Percentiles rank a stretch among this genome's conserved stretches.
Conservation (phyloP, 1,140 invertebrate genomes). For the Probaryconus sp. region DNA sequence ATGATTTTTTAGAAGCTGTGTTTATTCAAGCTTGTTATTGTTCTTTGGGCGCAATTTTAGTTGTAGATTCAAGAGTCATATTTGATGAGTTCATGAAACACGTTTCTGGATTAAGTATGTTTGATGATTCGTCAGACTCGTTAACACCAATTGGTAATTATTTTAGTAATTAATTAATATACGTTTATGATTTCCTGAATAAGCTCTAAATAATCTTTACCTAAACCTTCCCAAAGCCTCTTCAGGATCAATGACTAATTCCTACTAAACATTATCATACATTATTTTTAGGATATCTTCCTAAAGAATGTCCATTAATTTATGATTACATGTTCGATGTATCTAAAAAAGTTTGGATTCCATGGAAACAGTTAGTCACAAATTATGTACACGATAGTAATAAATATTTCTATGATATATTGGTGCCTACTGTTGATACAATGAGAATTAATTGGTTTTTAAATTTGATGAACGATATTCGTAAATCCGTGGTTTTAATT, state of each 20-base stretch:
- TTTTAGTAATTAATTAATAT: neutral
- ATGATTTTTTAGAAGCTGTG: constrained; percentile 72
- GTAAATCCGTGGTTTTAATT: constrained; percentile 88
- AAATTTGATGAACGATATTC: constrained; percentile 86
- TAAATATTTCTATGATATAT: constrained; percentile 87
- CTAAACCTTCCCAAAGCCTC: too few species aligned
- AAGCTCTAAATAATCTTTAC: too few species aligned
- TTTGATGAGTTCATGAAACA: constrained; percentile 92
- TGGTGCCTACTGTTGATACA: constrained; percentile 93
- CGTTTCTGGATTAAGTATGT: constrained; percentile 82
- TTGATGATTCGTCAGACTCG: constrained; percentile 82
- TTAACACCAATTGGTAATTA: constrained; percentile 81
- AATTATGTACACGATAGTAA: constrained; percentile 85
- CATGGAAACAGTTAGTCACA: constrained; percentile 88
- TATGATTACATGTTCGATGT: constrained; percentile 90
- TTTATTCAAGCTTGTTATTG: constrained; percentile 85
- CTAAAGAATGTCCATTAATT: constrained; percentile 82
- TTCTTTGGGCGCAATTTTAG: constrained; percentile 88
- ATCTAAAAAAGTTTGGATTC: constrained; percentile 84
- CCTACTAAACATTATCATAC: too few species aligned
- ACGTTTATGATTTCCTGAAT: neutral
- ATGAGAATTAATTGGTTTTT: constrained; percentile 87
- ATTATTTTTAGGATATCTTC: constrained; percentile 81
- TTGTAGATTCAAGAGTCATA: constrained; percentile 82
- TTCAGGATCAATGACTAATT: neutral